Evolutionary conservation across 2,113 vertebrate genomes (phyloP).

Genomic region (Vombatus ursinus): DNA sequence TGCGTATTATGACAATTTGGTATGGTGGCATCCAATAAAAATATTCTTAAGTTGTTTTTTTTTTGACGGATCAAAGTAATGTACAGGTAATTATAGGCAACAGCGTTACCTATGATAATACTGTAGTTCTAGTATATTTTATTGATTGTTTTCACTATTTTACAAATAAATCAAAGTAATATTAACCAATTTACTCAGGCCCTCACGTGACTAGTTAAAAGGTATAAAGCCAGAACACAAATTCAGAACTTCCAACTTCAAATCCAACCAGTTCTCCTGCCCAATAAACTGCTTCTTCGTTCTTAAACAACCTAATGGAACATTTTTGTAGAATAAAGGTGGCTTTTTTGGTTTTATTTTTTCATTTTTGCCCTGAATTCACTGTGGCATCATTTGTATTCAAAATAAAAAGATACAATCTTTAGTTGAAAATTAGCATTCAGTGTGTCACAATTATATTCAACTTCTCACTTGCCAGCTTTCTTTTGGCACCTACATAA

Average conservation of each 20-base stretch:
- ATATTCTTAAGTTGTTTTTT: not conserved
- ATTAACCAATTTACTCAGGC: not conserved
- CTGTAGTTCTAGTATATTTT: no score
- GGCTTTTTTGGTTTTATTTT: not conserved
- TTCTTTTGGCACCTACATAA: conserved; percentile 33
- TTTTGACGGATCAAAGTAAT: no score
- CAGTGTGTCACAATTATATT: not conserved
- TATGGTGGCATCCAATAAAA: not conserved
- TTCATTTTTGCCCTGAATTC: conserved; percentile 1
- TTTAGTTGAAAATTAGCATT: conserved; percentile 45
- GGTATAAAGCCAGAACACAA: not conserved
- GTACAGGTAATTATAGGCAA: no score
- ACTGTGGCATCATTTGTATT: not conserved
- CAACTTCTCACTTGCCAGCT: not conserved
- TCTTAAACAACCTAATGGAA: not conserved
- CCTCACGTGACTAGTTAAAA: not conserved
- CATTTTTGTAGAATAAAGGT: not conserved
- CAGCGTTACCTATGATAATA: not conserved
- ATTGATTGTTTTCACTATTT: not conserved
- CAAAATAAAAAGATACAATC: conserved; percentile 33
- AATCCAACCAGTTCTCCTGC: not conserved
- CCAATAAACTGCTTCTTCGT: not conserved
- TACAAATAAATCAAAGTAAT: not conserved
- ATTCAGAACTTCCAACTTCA: not conserved
- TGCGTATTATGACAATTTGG: not conserved